Conservation (phyloP, 2,113 vertebrate genomes). For the Cygnus buccinator region DNA sequence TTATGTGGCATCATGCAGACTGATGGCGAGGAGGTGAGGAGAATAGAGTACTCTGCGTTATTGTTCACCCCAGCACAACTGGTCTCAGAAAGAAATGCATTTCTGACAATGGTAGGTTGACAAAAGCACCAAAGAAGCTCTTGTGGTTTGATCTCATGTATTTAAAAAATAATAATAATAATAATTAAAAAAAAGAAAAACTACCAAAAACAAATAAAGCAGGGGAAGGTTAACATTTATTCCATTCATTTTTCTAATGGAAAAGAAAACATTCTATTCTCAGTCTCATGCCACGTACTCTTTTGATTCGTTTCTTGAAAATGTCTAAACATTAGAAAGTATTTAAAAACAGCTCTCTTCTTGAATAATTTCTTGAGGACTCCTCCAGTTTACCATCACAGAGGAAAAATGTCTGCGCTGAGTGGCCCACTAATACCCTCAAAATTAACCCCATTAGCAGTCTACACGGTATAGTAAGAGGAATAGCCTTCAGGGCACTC, state of each 20-base stretch:
- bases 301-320: not conserved
- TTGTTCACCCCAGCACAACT: not conserved
- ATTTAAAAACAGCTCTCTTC: not conserved
- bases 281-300: not conserved
- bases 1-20: accelerated
- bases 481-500: not conserved
- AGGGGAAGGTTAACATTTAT: not conserved
- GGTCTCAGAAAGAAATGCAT: accelerated
- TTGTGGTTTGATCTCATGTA: not conserved
- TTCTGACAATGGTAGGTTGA: not conserved
- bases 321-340: not conserved
- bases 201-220: not conserved
- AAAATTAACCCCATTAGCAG: accelerated
- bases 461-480: not conserved
- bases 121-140: not conserved
- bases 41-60: accelerated
- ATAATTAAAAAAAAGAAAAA: no score
- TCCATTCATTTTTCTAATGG: not conserved
- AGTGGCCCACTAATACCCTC: not conserved
- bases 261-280: not conserved
- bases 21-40: not conserved
- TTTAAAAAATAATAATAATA: no score
- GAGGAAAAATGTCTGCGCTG: not conserved
- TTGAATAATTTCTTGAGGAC: not conserved
- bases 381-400: not conserved